Evolutionary conservation across 2,888 invertebrate genomes (phyloP), one percentile per base, ranked within the genome.

Genomic region (Polietes domitor): DNA sequence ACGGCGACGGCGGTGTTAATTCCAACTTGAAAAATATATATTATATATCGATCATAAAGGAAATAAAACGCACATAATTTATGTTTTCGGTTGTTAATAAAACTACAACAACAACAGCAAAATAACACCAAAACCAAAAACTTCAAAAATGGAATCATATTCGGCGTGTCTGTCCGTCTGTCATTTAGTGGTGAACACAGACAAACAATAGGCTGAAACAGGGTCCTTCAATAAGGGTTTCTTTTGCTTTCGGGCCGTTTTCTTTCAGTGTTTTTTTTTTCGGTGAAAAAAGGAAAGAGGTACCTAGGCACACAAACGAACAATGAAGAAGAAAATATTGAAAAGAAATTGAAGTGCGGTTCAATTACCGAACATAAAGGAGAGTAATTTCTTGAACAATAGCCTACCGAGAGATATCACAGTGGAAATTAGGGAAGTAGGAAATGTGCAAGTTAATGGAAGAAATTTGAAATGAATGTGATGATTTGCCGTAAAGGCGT

Each of bases 141-240:
- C 53, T 50, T n/a, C 19, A 5, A 12, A 58, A 53, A 26, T 58
- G 58, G 26, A 24, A 58, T 58, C 58, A 58, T 58, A 26, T 58
- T 58, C 58, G 1, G 53, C 7, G 19, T 0, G 53, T 53, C 53
- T 53, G 53, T 21, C 21, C 6, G 21, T 4, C 58, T 58, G 58
- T 24, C 43, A 73, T 61, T 73, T 58, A 41, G 10, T 28, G 24
- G 41, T 21, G 43, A 61, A 43, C 9, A 72, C 41, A 72, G 58
- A 1, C 26, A 43, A 26, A 32, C 17, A 28, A 61, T 55, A 24
- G 28, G 58, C 55, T n/a, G n/a, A n/a, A n/a, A 58, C 24, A 17
- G n/a, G n/a, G 41, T n/a, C 17, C 37, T 17, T 28, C 9, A 21
- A 24, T 43, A 68, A 24, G 68, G 68, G 12, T 47, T 6, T 68